Evolutionary conservation across 2,888 invertebrate species (phyloP).

Genomic region (Theretra japonica): DNA sequence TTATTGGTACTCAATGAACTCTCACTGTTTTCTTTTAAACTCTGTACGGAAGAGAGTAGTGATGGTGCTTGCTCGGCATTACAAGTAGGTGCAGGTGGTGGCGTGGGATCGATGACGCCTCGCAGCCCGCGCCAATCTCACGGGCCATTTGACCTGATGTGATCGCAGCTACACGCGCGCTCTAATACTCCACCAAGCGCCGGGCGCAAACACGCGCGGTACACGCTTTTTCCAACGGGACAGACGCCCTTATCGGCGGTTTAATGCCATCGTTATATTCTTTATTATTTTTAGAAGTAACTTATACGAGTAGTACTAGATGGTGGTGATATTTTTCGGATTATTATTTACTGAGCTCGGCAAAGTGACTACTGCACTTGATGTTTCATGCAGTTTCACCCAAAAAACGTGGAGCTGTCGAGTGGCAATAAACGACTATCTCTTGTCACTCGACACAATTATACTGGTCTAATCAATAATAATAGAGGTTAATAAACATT

Average conservation of each 20-base stretch:
- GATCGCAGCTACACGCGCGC: conserved; percentile 4
- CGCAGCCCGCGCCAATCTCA: conserved; percentile 20
- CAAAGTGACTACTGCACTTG: too few relatives aligned
- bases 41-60: neutral
- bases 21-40: too few relatives aligned
- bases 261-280: too few relatives aligned
- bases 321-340: too few relatives aligned
- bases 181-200: conserved; percentile 1
- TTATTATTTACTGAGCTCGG: too few relatives aligned
- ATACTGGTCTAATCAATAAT: too few relatives aligned
- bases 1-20: too few relatives aligned
- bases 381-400: too few relatives aligned
- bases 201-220: neutral
- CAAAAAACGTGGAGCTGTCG: too few relatives aligned
- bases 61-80: neutral
- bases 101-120: neutral
- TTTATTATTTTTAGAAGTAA: neutral
- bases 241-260: neutral
- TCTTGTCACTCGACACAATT: neutral
- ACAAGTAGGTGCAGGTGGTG: conserved; percentile 18
- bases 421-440: neutral
- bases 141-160: conserved; percentile 25
- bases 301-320: too few relatives aligned
- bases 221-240: neutral
- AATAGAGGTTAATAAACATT: too few relatives aligned